Percentiles rank a stretch among this genome's conserved stretches.
These are phyloP conservation scores for Agelastica alni DNA, from an alignment of 2,888 invertebrate species.

Conservation along the genomic window DNA sequence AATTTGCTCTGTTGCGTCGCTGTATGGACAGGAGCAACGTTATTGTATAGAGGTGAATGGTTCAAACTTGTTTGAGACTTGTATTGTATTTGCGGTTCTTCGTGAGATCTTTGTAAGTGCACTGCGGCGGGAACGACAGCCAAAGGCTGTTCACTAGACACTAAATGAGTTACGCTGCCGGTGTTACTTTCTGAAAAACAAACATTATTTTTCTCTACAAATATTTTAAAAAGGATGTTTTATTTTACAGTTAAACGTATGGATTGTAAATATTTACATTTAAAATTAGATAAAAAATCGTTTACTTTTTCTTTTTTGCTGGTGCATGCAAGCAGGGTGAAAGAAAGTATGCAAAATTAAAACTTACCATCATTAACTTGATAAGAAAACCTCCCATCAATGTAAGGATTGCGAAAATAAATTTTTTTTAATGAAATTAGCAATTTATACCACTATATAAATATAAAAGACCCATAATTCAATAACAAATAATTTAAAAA, in stretches of 20 bases:
- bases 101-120: constrained; percentile 42
- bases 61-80: constrained; percentile 55
- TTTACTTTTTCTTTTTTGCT: too few species aligned
- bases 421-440: constrained; percentile 33
- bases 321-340: too few species aligned
- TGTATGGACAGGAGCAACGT: constrained; percentile 38
- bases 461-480: constrained; percentile 15
- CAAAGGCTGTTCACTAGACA: constrained; percentile 67
- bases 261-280: too few species aligned
- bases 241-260: too few species aligned
- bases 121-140: constrained; percentile 53
- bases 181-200: constrained; percentile 65
- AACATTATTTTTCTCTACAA: too few species aligned
- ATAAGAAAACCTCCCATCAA: constrained; percentile 50
- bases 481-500: constrained; percentile 1
- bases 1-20: constrained; percentile 46
- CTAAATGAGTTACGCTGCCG: constrained; percentile 68
- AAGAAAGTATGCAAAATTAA: constrained; percentile 35
- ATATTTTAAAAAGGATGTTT: too few species aligned
- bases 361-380: constrained; percentile 49
- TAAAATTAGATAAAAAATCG: too few species aligned
- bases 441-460: too few species aligned
- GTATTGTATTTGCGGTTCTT: constrained; percentile 47
- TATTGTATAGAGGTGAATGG: constrained; percentile 55
- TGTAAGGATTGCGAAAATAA: constrained; percentile 50